These are phyloP conservation scores for Hippocampus mohnikei DNA, from an alignment of 2,113 vertebrate species.

Conservation along the genomic window DNA sequence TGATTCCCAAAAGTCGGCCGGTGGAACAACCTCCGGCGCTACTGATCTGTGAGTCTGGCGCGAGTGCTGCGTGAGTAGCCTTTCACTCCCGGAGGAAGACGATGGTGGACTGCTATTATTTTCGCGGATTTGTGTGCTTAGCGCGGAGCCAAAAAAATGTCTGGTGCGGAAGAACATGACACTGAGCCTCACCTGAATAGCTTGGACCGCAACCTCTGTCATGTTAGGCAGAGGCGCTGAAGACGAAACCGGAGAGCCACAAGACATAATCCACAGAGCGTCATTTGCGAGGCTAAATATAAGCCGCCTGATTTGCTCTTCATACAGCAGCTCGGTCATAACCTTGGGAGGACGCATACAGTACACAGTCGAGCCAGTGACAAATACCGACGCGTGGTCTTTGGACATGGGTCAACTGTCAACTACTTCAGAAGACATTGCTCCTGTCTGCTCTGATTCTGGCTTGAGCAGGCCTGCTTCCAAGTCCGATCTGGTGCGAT, in stretches of 20 bases:
- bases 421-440: constrained; percentile 33
- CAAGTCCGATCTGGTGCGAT: constrained; percentile 35
- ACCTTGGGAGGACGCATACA: constrained; percentile 62
- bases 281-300: constrained; percentile 77
- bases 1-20: constrained; percentile 28
- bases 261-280: constrained; percentile 72
- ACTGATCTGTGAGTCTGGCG: constrained; percentile 13
- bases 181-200: constrained; percentile 59
- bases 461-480: constrained; percentile 22
- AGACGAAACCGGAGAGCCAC: constrained; percentile 74
- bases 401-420: constrained; percentile 33
- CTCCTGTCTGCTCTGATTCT: constrained; percentile 28
- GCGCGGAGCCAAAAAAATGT: neutral
- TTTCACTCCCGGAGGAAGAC: constrained; percentile 27
- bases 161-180: constrained; percentile 21
- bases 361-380: constrained; percentile 36
- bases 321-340: constrained; percentile 44
- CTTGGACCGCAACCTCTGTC: constrained; percentile 39
- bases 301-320: constrained; percentile 68
- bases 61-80: constrained; percentile 32
- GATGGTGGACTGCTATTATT: constrained; percentile 22
- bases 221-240: constrained; percentile 56
- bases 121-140: neutral
- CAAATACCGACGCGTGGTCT: constrained; percentile 47
- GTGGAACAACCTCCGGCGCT: neutral